A percentile compares a stretch with the other conserved stretches of the same genome.
phyloP scores from a whole-genome alignment of 1,140 invertebrate species.

The Helicoverpa armigera region DNA sequence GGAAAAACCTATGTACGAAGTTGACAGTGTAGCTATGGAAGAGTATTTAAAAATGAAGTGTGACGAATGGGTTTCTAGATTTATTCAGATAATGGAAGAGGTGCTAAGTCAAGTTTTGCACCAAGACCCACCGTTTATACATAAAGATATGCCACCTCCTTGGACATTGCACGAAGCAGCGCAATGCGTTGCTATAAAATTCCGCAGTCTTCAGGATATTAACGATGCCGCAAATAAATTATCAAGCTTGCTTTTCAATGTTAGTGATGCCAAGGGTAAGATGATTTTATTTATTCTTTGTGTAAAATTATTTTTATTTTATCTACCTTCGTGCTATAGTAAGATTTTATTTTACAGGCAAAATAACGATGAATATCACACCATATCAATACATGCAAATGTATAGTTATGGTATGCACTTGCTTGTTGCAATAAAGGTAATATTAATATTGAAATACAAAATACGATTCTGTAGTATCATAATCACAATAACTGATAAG shows the following conservation, averaged over 20 bases:
- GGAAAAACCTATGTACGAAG: conserved; percentile 64
- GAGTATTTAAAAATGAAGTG: conserved; percentile 65
- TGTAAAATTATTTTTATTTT: neutral
- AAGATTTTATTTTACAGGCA: neutral
- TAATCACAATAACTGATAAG: too few species aligned
- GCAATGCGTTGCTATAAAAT: conserved; percentile 69
- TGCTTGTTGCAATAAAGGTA: conserved; percentile 73
- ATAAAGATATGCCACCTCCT: conserved; percentile 62
- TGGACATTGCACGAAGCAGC: conserved; percentile 75
- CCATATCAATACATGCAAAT: conserved; percentile 74
- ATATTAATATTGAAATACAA: conserved; percentile 12
- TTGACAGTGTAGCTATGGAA: conserved; percentile 67
- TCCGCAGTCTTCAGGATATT: conserved; percentile 58
- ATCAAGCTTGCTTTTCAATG: conserved; percentile 61
- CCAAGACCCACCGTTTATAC: conserved; percentile 56
- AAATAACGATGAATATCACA: conserved; percentile 18
- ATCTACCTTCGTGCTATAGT: too few species aligned
- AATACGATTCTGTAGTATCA: too few species aligned
- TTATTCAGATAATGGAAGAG: conserved; percentile 81
- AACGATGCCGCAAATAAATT: conserved; percentile 68
- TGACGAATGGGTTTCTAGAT: conserved; percentile 76
- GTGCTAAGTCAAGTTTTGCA: conserved; percentile 69
- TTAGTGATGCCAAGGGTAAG: conserved; percentile 68
- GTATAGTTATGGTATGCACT: conserved; percentile 75
- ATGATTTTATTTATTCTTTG: neutral